phyloP scores from a whole-genome alignment of 1,140 invertebrate genomes.

The Polypedilum pembai region DNA sequence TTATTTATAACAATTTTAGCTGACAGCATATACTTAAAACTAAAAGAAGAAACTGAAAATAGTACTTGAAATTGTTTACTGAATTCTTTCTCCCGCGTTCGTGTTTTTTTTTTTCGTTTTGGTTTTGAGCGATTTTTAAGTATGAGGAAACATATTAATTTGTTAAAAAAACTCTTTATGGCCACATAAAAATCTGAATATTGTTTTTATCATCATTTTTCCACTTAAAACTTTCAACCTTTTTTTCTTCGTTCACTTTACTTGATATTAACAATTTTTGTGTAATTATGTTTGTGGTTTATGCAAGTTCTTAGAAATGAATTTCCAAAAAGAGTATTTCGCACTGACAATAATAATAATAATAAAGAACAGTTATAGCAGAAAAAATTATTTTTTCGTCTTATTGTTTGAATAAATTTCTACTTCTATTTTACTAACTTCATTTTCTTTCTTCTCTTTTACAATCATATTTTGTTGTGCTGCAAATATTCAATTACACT shows the following conservation, averaged over 20 bases:
- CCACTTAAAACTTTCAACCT: too few species aligned
- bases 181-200: not conserved
- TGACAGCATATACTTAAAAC: not conserved
- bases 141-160: not conserved
- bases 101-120: not conserved
- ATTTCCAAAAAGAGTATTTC: conserved; percentile 1
- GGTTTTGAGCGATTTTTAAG: not conserved
- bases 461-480: not conserved
- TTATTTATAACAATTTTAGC: not conserved
- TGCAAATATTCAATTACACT: not conserved
- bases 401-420: too few species aligned
- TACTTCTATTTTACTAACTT: too few species aligned
- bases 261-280: too few species aligned
- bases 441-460: not conserved
- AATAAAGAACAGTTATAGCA: conserved; percentile 8
- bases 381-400: not conserved
- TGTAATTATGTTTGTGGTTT: not conserved
- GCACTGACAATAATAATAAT: not conserved
- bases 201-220: too few species aligned
- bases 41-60: not conserved
- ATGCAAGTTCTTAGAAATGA: not conserved
- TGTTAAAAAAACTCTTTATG: conserved; percentile 1
- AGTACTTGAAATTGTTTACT: not conserved
- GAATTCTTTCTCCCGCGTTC: not conserved
- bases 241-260: too few species aligned